A percentile compares a stretch with the other conserved stretches of the same genome.
Conservation (phyloP, 2,888 invertebrate genomes). For the Drosophila paramelanica region DNA sequence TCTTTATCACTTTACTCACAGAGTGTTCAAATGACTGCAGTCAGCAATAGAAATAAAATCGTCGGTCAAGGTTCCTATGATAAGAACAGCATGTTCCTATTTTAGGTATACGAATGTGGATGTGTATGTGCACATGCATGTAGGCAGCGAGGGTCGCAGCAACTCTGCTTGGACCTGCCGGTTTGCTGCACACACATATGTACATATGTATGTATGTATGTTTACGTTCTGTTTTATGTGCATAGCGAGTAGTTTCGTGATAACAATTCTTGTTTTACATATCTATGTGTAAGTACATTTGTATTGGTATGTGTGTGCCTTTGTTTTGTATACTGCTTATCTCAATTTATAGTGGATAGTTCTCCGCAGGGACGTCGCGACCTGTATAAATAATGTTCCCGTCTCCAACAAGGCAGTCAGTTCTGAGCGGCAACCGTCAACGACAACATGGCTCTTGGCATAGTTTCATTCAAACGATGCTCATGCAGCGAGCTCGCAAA, state of each 20-base stretch:
- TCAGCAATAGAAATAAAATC: conserved; percentile 30
- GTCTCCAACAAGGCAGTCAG: conserved; percentile 49
- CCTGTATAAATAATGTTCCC: conserved; percentile 58
- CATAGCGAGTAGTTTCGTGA: conserved; percentile 26
- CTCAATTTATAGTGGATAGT: conserved; percentile 35
- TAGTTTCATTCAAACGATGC: neutral
- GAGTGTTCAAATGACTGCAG: conserved; percentile 11
- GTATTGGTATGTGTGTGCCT: conserved; percentile 2
- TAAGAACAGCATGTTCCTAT: conserved; percentile 15
- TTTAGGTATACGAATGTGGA: conserved; percentile 2
- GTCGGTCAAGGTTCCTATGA: conserved; percentile 40
- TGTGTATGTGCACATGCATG: neutral
- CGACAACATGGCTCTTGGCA: conserved; percentile 46
- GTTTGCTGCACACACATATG: conserved; percentile 12
- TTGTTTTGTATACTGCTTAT: conserved; percentile 45
- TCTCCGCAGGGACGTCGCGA: conserved; percentile 32
- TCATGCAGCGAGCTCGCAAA: neutral
- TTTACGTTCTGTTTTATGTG: neutral
- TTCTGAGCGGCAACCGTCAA: conserved; percentile 51
- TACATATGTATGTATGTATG: neutral
- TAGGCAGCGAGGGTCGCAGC: neutral
- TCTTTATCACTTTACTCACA: neutral
- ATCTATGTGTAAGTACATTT: neutral
- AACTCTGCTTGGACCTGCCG: conserved; percentile 28
- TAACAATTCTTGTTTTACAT: conserved; percentile 31